Evolutionary conservation across 2,888 invertebrate genomes (phyloP), one percentile per base, ranked within the genome.

Genomic region (Rhyacophila evoluta): DNA sequence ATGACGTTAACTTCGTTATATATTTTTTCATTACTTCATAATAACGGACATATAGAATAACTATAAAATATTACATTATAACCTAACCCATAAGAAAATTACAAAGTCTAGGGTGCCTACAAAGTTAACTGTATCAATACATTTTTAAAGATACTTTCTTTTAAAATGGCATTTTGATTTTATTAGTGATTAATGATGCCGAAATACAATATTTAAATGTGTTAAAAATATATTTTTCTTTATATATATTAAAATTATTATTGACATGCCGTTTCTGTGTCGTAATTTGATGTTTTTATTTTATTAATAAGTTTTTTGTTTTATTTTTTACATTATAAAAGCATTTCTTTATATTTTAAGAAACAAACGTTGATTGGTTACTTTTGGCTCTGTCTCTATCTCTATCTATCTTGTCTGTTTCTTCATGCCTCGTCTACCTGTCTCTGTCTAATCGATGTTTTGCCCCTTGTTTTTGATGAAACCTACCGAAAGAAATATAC

Each of bases 161-260:
- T n/a, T n/a, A n/a, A n/a, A n/a, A n/a, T n/a, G n/a, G n/a, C n/a
- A n/a, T n/a, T n/a, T n/a, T n/a, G n/a, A n/a, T n/a, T n/a, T n/a
- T n/a, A n/a, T n/a, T n/a, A n/a, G n/a, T n/a, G n/a, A n/a, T n/a
- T n/a, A n/a, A n/a, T n/a, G n/a, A n/a, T n/a, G n/a, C n/a, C n/a
- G n/a, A n/a, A n/a, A n/a, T n/a, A n/a, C n/a, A n/a, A n/a, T n/a
- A n/a, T n/a, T n/a, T n/a, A n/a, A n/a, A n/a, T n/a, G n/a, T n/a
- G n/a, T 55, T 55, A n/a, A 87, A 85, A 85, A 85, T 86, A 84
- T 84, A 75, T 69, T 81, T 82, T 83, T 81, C 77, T 83, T 82
- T 83, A 84, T 82, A 29, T 33, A 33, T 4, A 33, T 33, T 33
- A 33, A n/a, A n/a, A n/a, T 39, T 55, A 19, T 55, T 25, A 55